phyloP scores from a whole-genome alignment of 2,797 vertebrate genomes.

The Hypotaenidia okinawae region DNA sequence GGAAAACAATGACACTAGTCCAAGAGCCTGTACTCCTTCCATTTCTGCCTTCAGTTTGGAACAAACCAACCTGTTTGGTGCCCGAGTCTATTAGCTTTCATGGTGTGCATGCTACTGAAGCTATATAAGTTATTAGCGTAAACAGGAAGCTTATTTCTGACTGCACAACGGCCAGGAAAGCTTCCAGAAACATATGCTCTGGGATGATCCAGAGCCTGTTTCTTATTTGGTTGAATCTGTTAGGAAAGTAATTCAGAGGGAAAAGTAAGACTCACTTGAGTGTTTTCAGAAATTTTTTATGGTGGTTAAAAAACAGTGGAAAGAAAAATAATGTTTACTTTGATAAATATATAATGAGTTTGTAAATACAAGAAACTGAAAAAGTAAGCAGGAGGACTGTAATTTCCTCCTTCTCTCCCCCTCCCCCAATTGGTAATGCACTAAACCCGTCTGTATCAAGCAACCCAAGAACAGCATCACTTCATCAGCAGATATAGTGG shows the following conservation, averaged over 20 bases:
- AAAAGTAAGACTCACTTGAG: not conserved
- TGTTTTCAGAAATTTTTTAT: not conserved
- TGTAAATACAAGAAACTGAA: not conserved
- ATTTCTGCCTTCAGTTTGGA: not conserved
- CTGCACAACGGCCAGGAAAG: not conserved
- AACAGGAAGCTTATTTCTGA: conserved; percentile 28
- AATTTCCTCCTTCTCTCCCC: too few relatives aligned
- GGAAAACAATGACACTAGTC: not conserved
- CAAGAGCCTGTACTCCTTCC: not conserved
- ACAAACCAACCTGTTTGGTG: not conserved
- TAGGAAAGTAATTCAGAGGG: not conserved
- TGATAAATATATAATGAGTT: not conserved
- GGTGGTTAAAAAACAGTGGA: not conserved
- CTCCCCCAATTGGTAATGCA: not conserved
- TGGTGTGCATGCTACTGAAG: not conserved
- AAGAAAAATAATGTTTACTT: not conserved
- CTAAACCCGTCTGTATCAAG: not conserved
- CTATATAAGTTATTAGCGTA: not conserved
- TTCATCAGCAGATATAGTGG: not conserved
- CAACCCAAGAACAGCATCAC: not conserved
- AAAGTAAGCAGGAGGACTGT: not conserved
- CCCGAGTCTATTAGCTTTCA: not conserved
- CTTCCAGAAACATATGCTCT: conserved; percentile 5
- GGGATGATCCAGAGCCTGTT: conserved; percentile 15
- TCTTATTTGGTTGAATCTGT: conserved; percentile 10